A percentile compares a stretch with the other conserved stretches of the same genome.
These are phyloP conservation scores for Drosophila pseudotalamancana DNA, from an alignment of 2,888 invertebrate species.

Conservation along the genomic window DNA sequence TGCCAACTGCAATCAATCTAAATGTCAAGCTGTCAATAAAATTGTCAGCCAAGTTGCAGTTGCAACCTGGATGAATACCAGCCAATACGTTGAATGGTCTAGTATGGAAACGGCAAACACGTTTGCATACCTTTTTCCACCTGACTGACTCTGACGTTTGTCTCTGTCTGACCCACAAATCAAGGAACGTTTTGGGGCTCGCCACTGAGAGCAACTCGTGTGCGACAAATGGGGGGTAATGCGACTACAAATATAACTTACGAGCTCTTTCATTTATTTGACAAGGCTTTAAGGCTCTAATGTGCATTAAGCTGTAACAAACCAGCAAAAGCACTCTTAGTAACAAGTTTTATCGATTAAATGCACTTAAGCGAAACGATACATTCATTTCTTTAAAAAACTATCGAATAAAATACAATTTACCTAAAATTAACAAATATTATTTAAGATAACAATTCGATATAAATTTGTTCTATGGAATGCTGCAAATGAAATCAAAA, in stretches of 20 bases:
- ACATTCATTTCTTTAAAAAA: too few relatives aligned
- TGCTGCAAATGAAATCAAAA: too few relatives aligned
- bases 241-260: constrained; percentile 24
- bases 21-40: constrained; percentile 75
- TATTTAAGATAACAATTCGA: too few relatives aligned
- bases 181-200: not conserved
- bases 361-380: too few relatives aligned
- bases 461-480: too few relatives aligned
- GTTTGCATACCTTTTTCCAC: constrained; percentile 68
- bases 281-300: not conserved
- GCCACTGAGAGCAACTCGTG: constrained; percentile 55
- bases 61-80: constrained; percentile 14
- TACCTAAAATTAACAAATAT: too few relatives aligned
- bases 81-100: not conserved
- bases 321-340: not conserved
- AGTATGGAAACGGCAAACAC: constrained; percentile 43
- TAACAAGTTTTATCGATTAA: too few relatives aligned
- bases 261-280: constrained; percentile 20
- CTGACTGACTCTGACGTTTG: constrained; percentile 46
- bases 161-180: constrained; percentile 54
- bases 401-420: too few relatives aligned
- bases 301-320: constrained; percentile 1
- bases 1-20: constrained; percentile 74
- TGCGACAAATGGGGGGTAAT: constrained; percentile 57
- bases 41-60: constrained; percentile 67